phyloP scores from a whole-genome alignment of 2,113 vertebrate species.

The Charina bottae region DNA sequence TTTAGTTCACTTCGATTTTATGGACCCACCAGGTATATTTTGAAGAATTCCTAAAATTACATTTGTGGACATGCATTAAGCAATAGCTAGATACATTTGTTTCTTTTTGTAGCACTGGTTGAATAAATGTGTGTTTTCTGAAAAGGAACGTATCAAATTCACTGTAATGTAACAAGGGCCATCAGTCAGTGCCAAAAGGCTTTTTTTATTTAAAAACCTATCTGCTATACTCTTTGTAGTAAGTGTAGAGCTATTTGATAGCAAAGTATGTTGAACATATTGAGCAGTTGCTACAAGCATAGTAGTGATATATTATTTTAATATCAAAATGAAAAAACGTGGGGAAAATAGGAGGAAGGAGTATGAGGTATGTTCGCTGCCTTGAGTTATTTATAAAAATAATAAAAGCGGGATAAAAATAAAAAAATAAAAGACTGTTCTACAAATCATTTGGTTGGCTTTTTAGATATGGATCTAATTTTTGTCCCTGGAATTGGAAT shows the following conservation, averaged over 20 bases:
- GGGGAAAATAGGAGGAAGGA: too few species aligned
- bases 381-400: too few species aligned
- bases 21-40: constrained; percentile 93
- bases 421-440: too few species aligned
- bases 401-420: too few species aligned
- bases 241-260: not conserved
- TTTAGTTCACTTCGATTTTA: constrained; percentile 98
- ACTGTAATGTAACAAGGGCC: not conserved
- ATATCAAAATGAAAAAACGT: not conserved
- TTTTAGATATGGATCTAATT: not conserved
- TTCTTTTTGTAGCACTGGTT: constrained; percentile 11
- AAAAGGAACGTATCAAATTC: not conserved
- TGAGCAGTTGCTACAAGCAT: not conserved
- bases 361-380: too few species aligned
- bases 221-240: not conserved
- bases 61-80: not conserved
- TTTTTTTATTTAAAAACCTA: not conserved
- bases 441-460: not conserved
- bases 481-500: not conserved
- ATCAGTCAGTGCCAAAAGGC: not conserved
- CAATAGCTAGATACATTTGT: not conserved
- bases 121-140: not conserved
- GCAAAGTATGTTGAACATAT: fast-evolving
- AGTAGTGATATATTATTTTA: not conserved
- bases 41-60: constrained; percentile 22